A percentile compares a stretch with the other conserved stretches of the same genome.
Conservation (phyloP, 2,113 vertebrate species). For the Cricetomys ansorgei region DNA sequence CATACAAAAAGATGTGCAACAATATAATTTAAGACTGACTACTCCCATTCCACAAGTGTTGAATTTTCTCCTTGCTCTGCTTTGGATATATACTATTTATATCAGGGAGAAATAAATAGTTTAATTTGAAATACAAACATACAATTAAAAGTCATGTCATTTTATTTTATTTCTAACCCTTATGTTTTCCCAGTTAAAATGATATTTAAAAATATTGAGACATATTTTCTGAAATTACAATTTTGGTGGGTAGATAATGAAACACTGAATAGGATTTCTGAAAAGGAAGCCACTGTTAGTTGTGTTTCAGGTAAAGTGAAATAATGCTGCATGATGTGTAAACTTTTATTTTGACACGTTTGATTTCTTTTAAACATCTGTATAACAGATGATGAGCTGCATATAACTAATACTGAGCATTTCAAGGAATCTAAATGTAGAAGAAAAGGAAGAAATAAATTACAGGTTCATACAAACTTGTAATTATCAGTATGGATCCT, state of each 20-base stretch:
- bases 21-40: background rate
- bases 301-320: background rate
- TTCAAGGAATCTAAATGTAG: background rate
- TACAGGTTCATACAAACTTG: background rate
- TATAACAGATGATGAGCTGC: background rate
- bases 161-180: slow-evolving; percentile 13
- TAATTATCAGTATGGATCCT: background rate
- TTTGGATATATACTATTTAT: background rate
- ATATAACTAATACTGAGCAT: background rate
- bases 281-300: background rate
- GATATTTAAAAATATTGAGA: fast-evolving
- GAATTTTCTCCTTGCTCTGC: background rate
- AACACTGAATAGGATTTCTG: background rate
- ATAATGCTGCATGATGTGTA: background rate
- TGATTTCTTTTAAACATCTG: background rate
- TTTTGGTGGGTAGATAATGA: background rate
- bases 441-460: background rate
- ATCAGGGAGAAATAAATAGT: background rate
- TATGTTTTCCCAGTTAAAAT: background rate
- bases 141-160: background rate
- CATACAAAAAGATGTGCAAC: background rate
- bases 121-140: background rate
- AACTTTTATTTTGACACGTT: background rate
- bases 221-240: background rate
- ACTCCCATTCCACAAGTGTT: background rate